Evolutionary conservation across 2,797 vertebrate genomes (phyloP).

Genomic region (Thalassophryne amazonica): DNA sequence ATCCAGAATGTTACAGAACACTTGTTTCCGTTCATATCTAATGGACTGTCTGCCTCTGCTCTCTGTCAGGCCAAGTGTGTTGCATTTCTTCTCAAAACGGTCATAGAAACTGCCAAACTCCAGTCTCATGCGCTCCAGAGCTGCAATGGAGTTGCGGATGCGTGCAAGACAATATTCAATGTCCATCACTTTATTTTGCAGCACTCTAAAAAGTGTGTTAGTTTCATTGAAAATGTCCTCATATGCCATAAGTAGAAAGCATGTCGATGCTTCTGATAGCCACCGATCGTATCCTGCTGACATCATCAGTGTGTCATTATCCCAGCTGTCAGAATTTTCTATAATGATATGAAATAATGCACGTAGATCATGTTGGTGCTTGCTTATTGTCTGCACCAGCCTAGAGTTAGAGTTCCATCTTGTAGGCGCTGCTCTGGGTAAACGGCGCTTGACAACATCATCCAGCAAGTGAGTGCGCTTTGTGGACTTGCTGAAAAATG

Average conservation of each 20-base stretch:
- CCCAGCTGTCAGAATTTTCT: background rate
- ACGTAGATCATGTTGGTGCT: constrained; percentile 9
- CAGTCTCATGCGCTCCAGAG: background rate
- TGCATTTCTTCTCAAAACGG: background rate
- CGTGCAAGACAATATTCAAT: background rate
- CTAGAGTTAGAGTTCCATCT: constrained; percentile 9
- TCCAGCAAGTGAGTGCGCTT: constrained; percentile 2
- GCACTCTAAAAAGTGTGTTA: too few species aligned
- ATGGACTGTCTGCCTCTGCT: background rate
- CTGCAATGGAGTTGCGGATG: background rate
- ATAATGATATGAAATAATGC: background rate
- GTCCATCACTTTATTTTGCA: background rate
- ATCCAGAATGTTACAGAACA: constrained; percentile 21
- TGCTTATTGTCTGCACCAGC: constrained; percentile 12
- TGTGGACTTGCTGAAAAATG: too few species aligned
- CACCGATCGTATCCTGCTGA: background rate
- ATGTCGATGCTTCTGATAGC: background rate
- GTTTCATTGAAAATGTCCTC: too few species aligned
- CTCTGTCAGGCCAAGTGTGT: background rate
- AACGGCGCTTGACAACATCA: constrained; percentile 2
- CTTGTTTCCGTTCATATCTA: constrained; percentile 10
- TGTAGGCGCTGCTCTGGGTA: constrained; percentile 8
- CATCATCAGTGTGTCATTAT: background rate
- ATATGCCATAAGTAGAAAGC: background rate
- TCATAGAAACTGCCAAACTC: background rate